These are phyloP conservation scores for Thumatha senex DNA, from an alignment of 2,888 invertebrate genomes.

Conservation along the genomic window DNA sequence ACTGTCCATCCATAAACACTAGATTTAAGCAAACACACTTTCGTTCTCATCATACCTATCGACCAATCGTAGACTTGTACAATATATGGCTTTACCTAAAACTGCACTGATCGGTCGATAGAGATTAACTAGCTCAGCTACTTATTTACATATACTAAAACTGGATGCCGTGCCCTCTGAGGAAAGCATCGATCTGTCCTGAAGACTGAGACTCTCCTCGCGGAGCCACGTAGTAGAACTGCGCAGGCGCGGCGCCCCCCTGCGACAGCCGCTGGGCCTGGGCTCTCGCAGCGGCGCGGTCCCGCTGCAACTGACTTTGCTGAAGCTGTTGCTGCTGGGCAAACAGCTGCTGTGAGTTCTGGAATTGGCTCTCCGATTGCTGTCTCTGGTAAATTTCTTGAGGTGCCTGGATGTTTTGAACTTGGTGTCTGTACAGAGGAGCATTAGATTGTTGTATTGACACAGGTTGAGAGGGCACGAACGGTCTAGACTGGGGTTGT, in stretches of 20 bases:
- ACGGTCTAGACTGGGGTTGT: slow-evolving; percentile 75
- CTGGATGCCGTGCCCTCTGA: slow-evolving; percentile 88
- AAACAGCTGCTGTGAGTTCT: slow-evolving; percentile 86
- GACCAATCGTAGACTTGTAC: slow-evolving; percentile 53
- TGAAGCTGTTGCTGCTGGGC: slow-evolving; percentile 87
- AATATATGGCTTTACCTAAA: slow-evolving; percentile 58
- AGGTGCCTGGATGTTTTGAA: slow-evolving; percentile 56
- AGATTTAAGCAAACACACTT: slow-evolving; percentile 40
- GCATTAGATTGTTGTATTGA: slow-evolving; percentile 61
- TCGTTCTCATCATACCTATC: slow-evolving; percentile 53
- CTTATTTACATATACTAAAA: slow-evolving; percentile 69
- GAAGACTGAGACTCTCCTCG: slow-evolving; percentile 78
- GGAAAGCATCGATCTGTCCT: slow-evolving; percentile 91
- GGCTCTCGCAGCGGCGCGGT: slow-evolving; percentile 80
- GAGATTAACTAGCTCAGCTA: slow-evolving; percentile 57
- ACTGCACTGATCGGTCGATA: slow-evolving; percentile 45
- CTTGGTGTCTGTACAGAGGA: slow-evolving; percentile 75
- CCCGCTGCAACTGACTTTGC: slow-evolving; percentile 85
- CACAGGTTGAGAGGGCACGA: slow-evolving; percentile 83
- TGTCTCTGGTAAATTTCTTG: slow-evolving; percentile 84
- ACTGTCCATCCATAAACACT: slow-evolving; percentile 52
- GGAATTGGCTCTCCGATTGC: slow-evolving; percentile 83
- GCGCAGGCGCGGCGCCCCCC: slow-evolving; percentile 60
- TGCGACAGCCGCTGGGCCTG: slow-evolving; percentile 69
- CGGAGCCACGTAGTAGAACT: slow-evolving; percentile 85